Conservation (phyloP, 2,797 vertebrate species). For the Scomberomorus guttatus region DNA sequence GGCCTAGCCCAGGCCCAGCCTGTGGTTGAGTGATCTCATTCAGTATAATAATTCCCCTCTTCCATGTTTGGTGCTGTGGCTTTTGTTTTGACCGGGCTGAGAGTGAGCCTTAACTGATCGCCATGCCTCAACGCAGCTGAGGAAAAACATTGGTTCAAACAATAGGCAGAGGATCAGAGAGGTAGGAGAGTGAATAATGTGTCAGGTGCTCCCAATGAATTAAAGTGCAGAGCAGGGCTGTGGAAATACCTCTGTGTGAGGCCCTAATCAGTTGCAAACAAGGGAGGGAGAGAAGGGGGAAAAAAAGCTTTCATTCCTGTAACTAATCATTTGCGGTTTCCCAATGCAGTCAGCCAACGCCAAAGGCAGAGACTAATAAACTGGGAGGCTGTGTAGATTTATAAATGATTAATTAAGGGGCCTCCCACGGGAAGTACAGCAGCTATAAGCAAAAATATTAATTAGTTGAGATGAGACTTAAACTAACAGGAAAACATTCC, state of each 20-base stretch:
- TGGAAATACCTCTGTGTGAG: slow-evolving; percentile 86
- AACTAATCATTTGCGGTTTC: slow-evolving; percentile 91
- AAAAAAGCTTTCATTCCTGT: slow-evolving; percentile 86
- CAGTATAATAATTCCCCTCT: slow-evolving; percentile 63
- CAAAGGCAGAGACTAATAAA: slow-evolving; percentile 90
- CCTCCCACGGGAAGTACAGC: slow-evolving; percentile 84
- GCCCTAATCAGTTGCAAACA: slow-evolving; percentile 87
- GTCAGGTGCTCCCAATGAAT: slow-evolving; percentile 84
- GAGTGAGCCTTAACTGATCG: slow-evolving; percentile 74
- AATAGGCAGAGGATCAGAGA: slow-evolving; percentile 80
- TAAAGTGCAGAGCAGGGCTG: slow-evolving; percentile 80
- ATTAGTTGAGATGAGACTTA: slow-evolving; percentile 90
- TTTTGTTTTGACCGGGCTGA: slow-evolving; percentile 74
- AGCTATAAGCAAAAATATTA: slow-evolving; percentile 91
- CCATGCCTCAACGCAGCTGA: slow-evolving; percentile 59
- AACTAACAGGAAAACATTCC: slow-evolving; percentile 89
- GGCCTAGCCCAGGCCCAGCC: slow-evolving; percentile 38
- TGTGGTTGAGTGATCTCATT: slow-evolving; percentile 74
- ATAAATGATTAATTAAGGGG: slow-evolving; percentile 92
- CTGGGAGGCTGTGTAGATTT: slow-evolving; percentile 90
- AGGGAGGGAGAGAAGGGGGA: slow-evolving; percentile 70
- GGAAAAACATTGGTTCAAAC: slow-evolving; percentile 76
- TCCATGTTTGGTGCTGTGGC: slow-evolving; percentile 71
- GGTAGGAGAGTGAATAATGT: slow-evolving; percentile 81
- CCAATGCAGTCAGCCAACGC: slow-evolving; percentile 88